phyloP scores from a whole-genome alignment of 2,797 vertebrate genomes.

The Anolis apletophallus region DNA sequence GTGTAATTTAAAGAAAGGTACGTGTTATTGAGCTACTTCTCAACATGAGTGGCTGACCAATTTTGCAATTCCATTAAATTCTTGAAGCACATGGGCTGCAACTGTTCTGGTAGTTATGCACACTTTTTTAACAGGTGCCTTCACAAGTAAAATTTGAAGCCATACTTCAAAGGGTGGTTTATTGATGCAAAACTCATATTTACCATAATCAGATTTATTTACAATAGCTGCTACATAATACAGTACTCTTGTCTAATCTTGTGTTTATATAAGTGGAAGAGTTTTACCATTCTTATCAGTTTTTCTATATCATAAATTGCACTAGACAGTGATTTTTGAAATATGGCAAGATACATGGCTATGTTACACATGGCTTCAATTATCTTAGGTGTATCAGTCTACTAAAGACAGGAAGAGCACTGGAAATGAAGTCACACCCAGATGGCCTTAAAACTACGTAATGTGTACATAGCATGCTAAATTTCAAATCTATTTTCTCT shows the following conservation, averaged over 20 bases:
- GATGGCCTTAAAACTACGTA: not conserved
- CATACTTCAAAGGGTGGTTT: constrained; percentile 44
- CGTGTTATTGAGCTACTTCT: not conserved
- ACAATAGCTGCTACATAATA: constrained; percentile 68
- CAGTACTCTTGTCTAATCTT: constrained; percentile 39
- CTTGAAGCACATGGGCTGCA: not conserved
- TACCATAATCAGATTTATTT: constrained; percentile 71
- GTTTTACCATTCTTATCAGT: not conserved
- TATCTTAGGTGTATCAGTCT: not conserved
- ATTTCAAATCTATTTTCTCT: not conserved
- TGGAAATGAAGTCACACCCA: not conserved
- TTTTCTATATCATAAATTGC: not conserved
- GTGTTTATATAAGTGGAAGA: constrained; percentile 4
- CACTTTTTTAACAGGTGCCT: not conserved
- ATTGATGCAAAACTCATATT: constrained; percentile 53
- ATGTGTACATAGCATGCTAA: not conserved
- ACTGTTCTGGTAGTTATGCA: not conserved
- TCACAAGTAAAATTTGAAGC: constrained; percentile 30
- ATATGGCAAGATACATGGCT: not conserved
- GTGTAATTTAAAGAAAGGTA: not conserved
- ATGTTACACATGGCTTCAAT: not conserved
- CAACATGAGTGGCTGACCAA: not conserved
- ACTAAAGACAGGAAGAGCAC: not conserved
- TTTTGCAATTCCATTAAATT: not conserved
- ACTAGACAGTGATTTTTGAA: not conserved